These are phyloP conservation scores for Ceyx cyanopectus DNA, from an alignment of 2,113 vertebrate species.

Conservation along the genomic window DNA sequence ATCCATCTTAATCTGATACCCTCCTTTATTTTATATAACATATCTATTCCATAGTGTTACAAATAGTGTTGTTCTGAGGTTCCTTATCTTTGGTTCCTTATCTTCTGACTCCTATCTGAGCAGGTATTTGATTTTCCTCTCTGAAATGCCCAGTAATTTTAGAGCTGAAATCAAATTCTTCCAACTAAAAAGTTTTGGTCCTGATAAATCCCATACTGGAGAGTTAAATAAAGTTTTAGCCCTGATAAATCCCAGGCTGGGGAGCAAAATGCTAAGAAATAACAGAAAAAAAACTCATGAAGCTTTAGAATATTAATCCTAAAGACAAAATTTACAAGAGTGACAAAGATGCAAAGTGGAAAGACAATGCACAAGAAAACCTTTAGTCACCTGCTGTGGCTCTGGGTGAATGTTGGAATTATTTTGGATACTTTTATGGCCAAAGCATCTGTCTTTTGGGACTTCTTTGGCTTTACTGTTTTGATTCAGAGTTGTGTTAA, in stretches of 20 bases:
- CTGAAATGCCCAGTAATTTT: not conserved
- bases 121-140: not conserved
- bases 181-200: not conserved
- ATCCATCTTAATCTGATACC: not conserved
- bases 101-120: not conserved
- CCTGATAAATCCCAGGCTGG: not conserved
- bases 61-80: not conserved
- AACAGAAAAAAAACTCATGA: not conserved
- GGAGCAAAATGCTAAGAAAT: not conserved
- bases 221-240: not conserved
- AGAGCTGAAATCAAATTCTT: not conserved
- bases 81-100: not conserved
- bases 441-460: not conserved
- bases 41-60: not conserved
- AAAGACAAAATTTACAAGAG: not conserved
- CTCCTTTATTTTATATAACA: not conserved
- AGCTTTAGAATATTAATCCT: not conserved
- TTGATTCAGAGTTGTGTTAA: not conserved
- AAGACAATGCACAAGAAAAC: not conserved
- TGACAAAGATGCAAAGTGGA: not conserved
- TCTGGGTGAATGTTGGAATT: not conserved
- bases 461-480: not conserved
- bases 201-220: not conserved
- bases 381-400: not conserved
- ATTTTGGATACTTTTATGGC: not conserved